phyloP scores from a whole-genome alignment of 2,888 invertebrate species.

The Cabera pusaria region DNA sequence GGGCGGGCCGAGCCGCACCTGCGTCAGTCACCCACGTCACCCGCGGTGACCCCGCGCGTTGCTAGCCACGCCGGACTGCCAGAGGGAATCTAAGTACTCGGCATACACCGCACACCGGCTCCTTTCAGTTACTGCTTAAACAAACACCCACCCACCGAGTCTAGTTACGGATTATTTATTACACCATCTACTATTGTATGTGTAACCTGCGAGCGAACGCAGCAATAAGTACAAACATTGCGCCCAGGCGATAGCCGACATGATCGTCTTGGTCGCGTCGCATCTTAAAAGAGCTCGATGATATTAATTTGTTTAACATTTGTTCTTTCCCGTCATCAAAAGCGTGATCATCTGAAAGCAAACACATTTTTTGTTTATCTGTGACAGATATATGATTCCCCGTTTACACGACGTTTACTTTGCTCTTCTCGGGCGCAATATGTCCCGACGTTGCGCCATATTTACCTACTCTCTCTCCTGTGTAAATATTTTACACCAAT shows the following conservation, averaged over 20 bases:
- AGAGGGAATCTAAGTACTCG: neutral
- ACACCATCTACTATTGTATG: no score
- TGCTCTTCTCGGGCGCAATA: slow-evolving; percentile 19
- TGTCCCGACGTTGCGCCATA: slow-evolving; percentile 10
- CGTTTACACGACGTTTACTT: slow-evolving; percentile 23
- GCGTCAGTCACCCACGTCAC: neutral
- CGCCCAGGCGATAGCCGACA: no score
- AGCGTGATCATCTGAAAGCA: slow-evolving; percentile 4
- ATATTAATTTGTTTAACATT: neutral
- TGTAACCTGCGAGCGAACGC: no score
- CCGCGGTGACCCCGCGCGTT: neutral
- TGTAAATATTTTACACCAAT: slow-evolving; percentile 18
- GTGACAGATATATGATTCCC: slow-evolving; percentile 23
- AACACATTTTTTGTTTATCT: slow-evolving; percentile 5
- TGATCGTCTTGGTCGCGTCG: no score
- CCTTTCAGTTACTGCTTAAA: no score
- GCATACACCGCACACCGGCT: no score
- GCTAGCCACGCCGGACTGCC: neutral
- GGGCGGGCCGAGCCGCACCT: slow-evolving; percentile 6
- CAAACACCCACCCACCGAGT: no score
- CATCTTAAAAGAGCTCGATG: no score
- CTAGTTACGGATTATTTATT: no score
- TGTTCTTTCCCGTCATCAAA: neutral
- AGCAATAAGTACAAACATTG: no score
- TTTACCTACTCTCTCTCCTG: slow-evolving; percentile 14